Evolutionary conservation across 2,888 invertebrate species (phyloP).

Genomic region (Toxonevra muliebris): DNA sequence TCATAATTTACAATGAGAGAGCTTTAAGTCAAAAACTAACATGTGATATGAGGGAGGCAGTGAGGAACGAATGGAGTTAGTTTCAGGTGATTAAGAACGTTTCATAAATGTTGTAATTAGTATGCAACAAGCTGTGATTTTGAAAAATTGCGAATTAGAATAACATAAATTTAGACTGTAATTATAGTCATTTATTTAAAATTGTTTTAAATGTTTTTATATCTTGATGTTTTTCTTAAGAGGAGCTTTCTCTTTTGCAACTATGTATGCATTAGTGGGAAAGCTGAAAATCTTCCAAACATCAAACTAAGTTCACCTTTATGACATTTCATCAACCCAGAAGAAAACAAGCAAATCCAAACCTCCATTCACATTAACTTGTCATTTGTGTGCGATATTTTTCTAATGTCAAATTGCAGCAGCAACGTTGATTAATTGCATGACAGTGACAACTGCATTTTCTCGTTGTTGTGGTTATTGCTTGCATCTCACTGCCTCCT

Average conservation of each 20-base stretch:
- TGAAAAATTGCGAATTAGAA: conserved; percentile 14
- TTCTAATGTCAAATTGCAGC: neutral
- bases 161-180: no score
- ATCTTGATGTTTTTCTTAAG: no score
- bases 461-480: no score
- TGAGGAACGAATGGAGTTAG: conserved; percentile 6
- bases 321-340: no score
- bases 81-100: conserved; percentile 29
- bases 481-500: no score
- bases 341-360: conserved; percentile 26
- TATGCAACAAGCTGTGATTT: conserved; percentile 33
- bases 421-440: neutral
- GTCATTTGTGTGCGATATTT: neutral
- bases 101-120: conserved; percentile 33
- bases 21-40: conserved; percentile 22
- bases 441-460: neutral
- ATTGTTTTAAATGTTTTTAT: no score
- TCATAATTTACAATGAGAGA: conserved; percentile 24
- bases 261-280: no score
- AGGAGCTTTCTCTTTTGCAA: no score
- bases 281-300: no score
- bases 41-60: conserved; percentile 4
- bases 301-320: no score
- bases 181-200: no score
- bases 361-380: conserved; percentile 14